phyloP scores from a whole-genome alignment of 2,888 invertebrate genomes.

The Latrodectus elegans region DNA sequence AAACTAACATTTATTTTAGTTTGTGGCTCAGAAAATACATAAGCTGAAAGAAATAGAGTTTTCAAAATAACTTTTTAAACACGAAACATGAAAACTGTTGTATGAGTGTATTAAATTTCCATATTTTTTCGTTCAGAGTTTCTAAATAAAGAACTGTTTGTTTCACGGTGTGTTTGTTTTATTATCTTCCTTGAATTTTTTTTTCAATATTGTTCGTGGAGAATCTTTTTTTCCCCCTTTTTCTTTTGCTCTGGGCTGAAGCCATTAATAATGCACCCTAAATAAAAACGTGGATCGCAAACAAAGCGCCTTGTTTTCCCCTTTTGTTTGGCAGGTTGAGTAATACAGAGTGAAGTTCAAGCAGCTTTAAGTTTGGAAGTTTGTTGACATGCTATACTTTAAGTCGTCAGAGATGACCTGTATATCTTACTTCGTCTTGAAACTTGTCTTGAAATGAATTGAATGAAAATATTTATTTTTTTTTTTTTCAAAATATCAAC shows the following conservation, averaged over 20 bases:
- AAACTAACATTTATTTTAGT: too few species aligned
- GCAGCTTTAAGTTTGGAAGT: slow-evolving; percentile 11
- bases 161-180: slow-evolving; percentile 43
- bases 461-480: too few species aligned
- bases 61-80: not conserved
- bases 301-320: slow-evolving; percentile 49
- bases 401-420: not conserved
- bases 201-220: slow-evolving; percentile 29
- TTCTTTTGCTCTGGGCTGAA: slow-evolving; percentile 24
- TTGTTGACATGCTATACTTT: slow-evolving; percentile 43
- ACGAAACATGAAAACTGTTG: not conserved
- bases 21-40: too few species aligned
- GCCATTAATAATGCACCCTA: slow-evolving; percentile 49
- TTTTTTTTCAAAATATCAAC: too few species aligned
- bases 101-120: slow-evolving; percentile 56
- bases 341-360: slow-evolving; percentile 21
- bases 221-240: not conserved
- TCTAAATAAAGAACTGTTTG: slow-evolving; percentile 55
- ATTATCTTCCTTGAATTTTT: slow-evolving; percentile 17
- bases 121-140: slow-evolving; percentile 54
- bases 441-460: too few species aligned
- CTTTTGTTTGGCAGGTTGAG: slow-evolving; percentile 42
- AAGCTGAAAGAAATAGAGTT: too few species aligned
- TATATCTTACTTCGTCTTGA: too few species aligned
- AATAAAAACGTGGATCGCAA: slow-evolving; percentile 49